These are phyloP conservation scores for Suncus etruscus DNA, from an alignment of 2,113 vertebrate species.

Conservation along the genomic window DNA sequence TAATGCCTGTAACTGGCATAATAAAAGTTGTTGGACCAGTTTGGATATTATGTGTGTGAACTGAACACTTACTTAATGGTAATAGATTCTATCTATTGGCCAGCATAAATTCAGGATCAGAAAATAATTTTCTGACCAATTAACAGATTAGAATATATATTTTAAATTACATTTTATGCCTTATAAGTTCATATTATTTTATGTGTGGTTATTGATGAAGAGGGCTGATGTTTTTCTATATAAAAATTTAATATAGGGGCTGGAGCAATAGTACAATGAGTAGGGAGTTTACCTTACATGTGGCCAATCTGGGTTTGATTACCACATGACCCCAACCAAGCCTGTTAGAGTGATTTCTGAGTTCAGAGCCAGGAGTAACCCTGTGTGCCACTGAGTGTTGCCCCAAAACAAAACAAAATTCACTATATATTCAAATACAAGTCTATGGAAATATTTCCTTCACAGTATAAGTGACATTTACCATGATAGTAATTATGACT, in stretches of 20 bases:
- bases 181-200: slow-evolving; percentile 46
- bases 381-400: no score
- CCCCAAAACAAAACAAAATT: not conserved
- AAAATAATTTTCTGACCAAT: slow-evolving; percentile 62
- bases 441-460: slow-evolving; percentile 58
- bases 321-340: no score
- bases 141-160: slow-evolving; percentile 24
- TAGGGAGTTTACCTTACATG: no score
- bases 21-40: slow-evolving; percentile 73
- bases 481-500: slow-evolving; percentile 70
- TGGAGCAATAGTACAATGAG: no score
- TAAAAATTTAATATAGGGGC: not conserved
- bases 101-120: slow-evolving; percentile 53
- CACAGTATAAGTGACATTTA: slow-evolving; percentile 41
- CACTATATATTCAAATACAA: slow-evolving; percentile 51
- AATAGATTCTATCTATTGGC: slow-evolving; percentile 62
- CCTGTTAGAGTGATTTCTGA: no score
- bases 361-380: no score
- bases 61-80: slow-evolving; percentile 77
- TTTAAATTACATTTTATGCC: slow-evolving; percentile 28
- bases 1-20: slow-evolving; percentile 70
- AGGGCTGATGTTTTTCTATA: slow-evolving; percentile 63
- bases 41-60: slow-evolving; percentile 66
- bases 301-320: no score
- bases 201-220: slow-evolving; percentile 48